Percentiles rank a stretch among this genome's conserved stretches.
Evolutionary conservation across 2,797 vertebrate genomes (phyloP).

Genomic region (Pseudochromis fuscus): DNA sequence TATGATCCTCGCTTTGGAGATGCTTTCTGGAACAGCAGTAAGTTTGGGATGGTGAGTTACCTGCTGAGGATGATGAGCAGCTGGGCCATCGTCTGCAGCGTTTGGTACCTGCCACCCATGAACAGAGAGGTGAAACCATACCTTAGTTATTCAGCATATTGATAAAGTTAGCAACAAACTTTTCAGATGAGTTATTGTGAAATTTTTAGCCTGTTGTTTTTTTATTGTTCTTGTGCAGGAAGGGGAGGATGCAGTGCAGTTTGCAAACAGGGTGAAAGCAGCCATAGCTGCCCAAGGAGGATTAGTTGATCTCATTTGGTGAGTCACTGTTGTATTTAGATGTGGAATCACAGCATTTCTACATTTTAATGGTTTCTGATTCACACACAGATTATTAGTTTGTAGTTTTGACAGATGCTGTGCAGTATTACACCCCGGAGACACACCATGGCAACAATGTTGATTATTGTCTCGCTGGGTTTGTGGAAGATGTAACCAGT

Average conservation of each 20-base stretch:
- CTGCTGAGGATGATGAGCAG: conserved; percentile 96
- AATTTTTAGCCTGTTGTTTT: neutral
- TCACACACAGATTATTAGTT: too few relatives aligned
- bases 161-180: neutral
- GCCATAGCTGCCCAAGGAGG: conserved; percentile 92
- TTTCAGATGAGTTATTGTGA: too few relatives aligned
- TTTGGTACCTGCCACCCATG: conserved; percentile 95
- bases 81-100: conserved; percentile 95
- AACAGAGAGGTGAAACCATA: conserved; percentile 85
- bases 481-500: neutral
- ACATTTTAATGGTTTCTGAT: too few relatives aligned
- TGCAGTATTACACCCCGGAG: too few relatives aligned
- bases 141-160: neutral
- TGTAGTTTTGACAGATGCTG: too few relatives aligned
- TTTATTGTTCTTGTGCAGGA: conserved; percentile 74
- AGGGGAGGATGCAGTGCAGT: conserved; percentile 91
- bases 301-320: conserved; percentile 93
- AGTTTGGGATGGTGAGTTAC: conserved; percentile 91
- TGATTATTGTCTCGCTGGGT: too few relatives aligned
- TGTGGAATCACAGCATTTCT: too few relatives aligned
- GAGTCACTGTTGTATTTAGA: conserved; percentile 59
- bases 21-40: conserved; percentile 96
- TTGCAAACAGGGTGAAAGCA: conserved; percentile 93
- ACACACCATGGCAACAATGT: too few relatives aligned
- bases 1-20: conserved; percentile 94